Base-by-base conservation (phyloP, 2,113 vertebrate genomes). In the Siphamia tubifer region DNA sequence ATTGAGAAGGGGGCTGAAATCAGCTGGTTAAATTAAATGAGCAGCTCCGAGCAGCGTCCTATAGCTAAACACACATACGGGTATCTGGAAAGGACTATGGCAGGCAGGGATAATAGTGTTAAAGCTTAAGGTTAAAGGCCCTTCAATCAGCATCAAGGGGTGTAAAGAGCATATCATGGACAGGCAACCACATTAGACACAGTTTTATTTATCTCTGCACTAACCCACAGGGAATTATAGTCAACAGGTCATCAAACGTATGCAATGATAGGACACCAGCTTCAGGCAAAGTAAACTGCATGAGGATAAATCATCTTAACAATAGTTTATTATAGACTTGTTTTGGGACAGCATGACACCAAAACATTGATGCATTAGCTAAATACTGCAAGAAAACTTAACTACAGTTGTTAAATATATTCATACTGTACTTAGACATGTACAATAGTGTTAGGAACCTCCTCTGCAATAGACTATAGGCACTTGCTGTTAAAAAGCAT, bases 101-200 rank as follows among this genome's bases (percentile, higher is more conserved):
- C 85, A 86, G 73, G 65, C 83, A 86, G 15, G 56, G 72, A 89
- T 86, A 86, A 90, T 90, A 78, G 80, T 57, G 58, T 88, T 79
- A 80, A 69, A 77, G 69, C 77, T 79, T 66, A 83, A 85, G 85
- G 88, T 88, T 85, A 88, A 89, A 85, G 86, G 74, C 72, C 80
- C 54, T 76, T 82, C 70, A 82, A 65, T 80, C 72, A 57, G 55
- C 24, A 47, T 68, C 42, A n/a, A 69, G 45, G 69, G 45, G 57
- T 77, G 73, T 56, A 79, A 77, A 83, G 56, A 79, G 63, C 67
- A 73, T 52, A 65, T 55, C 69, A 62, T 43, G 39, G 70, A 81
- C 73, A 77, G 54, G n/a, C 64, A 69, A 25, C 36, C 71, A 49
- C 76, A 55, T 79, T 53, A 82, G 53, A 69, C 64, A 57, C 20